Evolutionary conservation across 2,113 vertebrate species (phyloP), one percentile per base, ranked within the genome.

Genomic region (Phylloscopus whistleri): DNA sequence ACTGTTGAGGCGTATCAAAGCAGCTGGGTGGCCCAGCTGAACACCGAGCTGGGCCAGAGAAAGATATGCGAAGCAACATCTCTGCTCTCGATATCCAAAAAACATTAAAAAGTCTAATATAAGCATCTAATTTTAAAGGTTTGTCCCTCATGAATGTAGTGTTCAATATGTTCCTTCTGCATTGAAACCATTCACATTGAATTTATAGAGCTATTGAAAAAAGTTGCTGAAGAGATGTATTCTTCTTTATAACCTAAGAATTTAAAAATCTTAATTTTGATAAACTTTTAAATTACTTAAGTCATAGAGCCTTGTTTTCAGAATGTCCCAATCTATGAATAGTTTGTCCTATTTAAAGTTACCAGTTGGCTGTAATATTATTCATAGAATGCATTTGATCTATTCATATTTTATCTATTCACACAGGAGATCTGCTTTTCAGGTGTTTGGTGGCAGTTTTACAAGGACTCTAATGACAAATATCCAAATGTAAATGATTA

Each of bases 381-480:
- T 89, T 96, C 68, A 67, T 81, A 46, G 16, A 20, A 56, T 63
- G 7, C 20, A 58, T 70, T 77, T 70, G 46, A 89, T 90, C 51
- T 92, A 55, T 93, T 90, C 24, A 66, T n/a, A 62, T 87, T 87
- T 83, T 73, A 69, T 87, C 59, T 81, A 55, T 69, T 95, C 77
- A 87, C 66, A 78, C 4, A 64, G 22, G 30, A 76, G 33, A 89
- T 84, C 49, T 89, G 21, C 16, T 86, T 43, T 86, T 88, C 51
- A 67, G 13, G 30, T 74, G 6, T 85, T 88, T 74, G 33, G 89
- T 68, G 69, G 10, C 35, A 77, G 11, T 69, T 77, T 91, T 91
- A 81, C 56, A 63, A 77, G 67, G 44, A 53, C 37, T 90, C 6
- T 63, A 78, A 84, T 84, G 59, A 81, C 33, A 89, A 89, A 90